These are phyloP conservation scores for Pangasius djambal DNA, from an alignment of 2,797 vertebrate genomes.

Conservation along the genomic window DNA sequence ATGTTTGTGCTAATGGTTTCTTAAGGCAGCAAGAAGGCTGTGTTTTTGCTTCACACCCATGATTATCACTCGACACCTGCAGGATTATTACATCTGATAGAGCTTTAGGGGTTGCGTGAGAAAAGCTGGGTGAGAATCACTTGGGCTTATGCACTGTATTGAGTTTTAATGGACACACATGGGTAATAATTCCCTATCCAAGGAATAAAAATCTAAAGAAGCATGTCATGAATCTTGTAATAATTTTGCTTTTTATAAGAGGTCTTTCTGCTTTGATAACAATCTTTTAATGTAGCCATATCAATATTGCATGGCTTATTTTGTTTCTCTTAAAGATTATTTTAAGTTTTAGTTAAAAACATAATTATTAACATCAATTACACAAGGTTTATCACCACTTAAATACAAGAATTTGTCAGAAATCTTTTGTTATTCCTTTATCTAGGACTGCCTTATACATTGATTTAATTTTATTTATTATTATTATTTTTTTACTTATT, in stretches of 20 bases:
- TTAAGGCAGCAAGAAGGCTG: slow-evolving; percentile 44
- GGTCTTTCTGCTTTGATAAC: neutral
- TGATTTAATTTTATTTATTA: too few relatives aligned
- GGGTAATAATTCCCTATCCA: neutral
- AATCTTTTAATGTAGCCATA: neutral
- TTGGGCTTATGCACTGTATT: slow-evolving; percentile 23
- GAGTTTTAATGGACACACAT: slow-evolving; percentile 14
- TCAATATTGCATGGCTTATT: neutral
- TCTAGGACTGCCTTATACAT: neutral
- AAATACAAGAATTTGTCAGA: neutral
- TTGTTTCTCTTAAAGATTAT: neutral
- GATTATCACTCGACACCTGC: slow-evolving; percentile 50
- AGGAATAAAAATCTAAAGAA: slow-evolving; percentile 2
- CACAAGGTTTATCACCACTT: neutral
- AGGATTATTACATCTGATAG: slow-evolving; percentile 52
- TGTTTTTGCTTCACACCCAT: slow-evolving; percentile 44
- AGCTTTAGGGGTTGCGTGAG: slow-evolving; percentile 25
- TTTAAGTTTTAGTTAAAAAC: neutral
- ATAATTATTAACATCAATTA: neutral
- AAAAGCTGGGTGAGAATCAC: neutral
- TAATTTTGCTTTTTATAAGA: neutral
- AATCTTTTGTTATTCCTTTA: neutral
- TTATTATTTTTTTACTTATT: neutral
- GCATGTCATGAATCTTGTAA: slow-evolving; percentile 9
- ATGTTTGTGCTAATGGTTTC: slow-evolving; percentile 53